Evolutionary conservation across 2,113 vertebrate species (phyloP).

Genomic region (Mungos mungo): DNA sequence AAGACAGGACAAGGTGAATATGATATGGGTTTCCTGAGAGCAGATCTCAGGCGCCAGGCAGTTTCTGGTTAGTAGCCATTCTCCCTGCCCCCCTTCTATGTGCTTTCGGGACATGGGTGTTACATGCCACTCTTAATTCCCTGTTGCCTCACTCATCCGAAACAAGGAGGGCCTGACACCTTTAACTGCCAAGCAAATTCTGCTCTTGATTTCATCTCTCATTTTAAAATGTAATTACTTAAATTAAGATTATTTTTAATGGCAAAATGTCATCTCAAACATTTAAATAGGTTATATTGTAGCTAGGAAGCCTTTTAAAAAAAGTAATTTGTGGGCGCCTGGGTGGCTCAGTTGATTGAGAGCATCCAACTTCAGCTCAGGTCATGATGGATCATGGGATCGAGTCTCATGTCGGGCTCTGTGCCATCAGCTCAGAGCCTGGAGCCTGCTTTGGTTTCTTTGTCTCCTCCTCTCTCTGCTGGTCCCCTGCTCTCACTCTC

Average conservation of each 20-base stretch:
- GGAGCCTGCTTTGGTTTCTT: too few relatives aligned
- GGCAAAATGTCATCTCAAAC: conserved; percentile 24
- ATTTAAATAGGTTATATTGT: conserved; percentile 24
- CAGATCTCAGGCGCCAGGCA: not conserved
- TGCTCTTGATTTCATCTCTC: not conserved
- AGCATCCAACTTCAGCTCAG: too few relatives aligned
- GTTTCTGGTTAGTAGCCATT: not conserved
- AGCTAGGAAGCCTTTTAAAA: conserved; percentile 5
- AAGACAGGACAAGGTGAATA: not conserved
- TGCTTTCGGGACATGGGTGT: not conserved
- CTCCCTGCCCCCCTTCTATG: not conserved
- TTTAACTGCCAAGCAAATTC: conserved; percentile 21
- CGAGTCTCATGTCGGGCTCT: too few relatives aligned
- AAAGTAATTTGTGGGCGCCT: not conserved
- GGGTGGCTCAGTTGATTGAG: too few relatives aligned
- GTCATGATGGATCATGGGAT: too few relatives aligned
- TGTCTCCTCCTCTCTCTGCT: too few relatives aligned
- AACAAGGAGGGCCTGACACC: not conserved
- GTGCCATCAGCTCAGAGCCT: too few relatives aligned
- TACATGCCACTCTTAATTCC: not conserved
- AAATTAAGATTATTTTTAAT: conserved; percentile 21
- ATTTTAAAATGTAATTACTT: conserved; percentile 44
- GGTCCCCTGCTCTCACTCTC: too few relatives aligned
- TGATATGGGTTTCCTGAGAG: not conserved
- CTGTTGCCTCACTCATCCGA: not conserved